A percentile compares a stretch with the other conserved stretches of the same genome.
These are phyloP conservation scores for Bombus breviceps DNA, from an alignment of 1,140 invertebrate genomes.

Conservation along the genomic window DNA sequence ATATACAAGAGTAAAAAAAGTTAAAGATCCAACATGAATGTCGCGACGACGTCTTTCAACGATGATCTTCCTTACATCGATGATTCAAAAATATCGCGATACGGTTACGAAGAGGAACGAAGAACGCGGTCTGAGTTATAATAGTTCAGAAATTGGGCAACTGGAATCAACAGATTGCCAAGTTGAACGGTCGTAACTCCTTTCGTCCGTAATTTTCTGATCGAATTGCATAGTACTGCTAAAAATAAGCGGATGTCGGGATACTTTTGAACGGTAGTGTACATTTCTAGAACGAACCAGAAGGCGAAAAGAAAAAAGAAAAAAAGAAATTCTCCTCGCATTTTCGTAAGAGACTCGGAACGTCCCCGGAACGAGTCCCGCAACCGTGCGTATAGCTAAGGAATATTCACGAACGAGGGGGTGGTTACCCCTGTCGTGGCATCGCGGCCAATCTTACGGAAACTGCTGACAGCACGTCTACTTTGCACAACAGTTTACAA, in stretches of 20 bases:
- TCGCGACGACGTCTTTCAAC: not conserved
- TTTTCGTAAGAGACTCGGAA: constrained; percentile 31
- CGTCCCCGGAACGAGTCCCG: not conserved
- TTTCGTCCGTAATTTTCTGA: too few species aligned
- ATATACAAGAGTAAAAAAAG: too few species aligned
- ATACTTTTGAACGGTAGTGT: not conserved
- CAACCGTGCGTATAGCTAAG: constrained; percentile 47
- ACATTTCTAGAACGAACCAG: not conserved
- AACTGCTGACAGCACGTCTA: constrained; percentile 66
- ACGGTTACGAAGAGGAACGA: too few species aligned
- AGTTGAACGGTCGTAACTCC: too few species aligned
- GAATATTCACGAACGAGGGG: constrained; percentile 52
- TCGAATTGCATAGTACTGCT: too few species aligned
- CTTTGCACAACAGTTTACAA: constrained; percentile 65
- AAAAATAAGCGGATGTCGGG: too few species aligned
- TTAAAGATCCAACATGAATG: not conserved
- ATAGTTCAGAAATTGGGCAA: too few species aligned
- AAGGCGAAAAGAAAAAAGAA: not conserved
- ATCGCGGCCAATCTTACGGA: constrained; percentile 55
- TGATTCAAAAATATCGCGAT: too few species aligned
- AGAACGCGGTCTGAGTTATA: too few species aligned
- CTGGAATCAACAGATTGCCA: too few species aligned
- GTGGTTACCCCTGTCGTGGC: constrained; percentile 41
- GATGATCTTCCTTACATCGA: not conserved
- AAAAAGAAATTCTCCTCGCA: constrained; percentile 25